Evolutionary conservation across 1,140 invertebrate species (phyloP).

Genomic region (Drosophila nannoptera): DNA sequence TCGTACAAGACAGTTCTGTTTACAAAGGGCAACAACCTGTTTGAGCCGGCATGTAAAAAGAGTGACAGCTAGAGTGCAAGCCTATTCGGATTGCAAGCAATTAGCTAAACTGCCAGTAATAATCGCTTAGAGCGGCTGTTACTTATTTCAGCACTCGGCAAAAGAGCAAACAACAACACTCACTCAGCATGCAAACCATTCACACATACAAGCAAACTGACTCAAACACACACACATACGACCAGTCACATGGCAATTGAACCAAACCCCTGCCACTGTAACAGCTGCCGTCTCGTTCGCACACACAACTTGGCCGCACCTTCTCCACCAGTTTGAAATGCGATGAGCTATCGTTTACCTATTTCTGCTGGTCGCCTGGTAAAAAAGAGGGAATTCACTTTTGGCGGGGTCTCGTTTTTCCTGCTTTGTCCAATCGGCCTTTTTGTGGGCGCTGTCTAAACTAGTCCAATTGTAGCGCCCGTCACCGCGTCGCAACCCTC

Average conservation of each 20-base stretch:
- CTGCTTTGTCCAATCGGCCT: slow-evolving; percentile 76
- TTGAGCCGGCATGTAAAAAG: slow-evolving; percentile 11
- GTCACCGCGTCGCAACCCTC: slow-evolving; percentile 63
- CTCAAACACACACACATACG: slow-evolving; percentile 37
- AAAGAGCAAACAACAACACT: slow-evolving; percentile 36
- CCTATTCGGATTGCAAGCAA: not conserved
- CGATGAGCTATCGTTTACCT: slow-evolving; percentile 35
- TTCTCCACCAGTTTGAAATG: slow-evolving; percentile 57
- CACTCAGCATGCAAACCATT: slow-evolving; percentile 6
- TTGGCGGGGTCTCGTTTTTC: slow-evolving; percentile 79
- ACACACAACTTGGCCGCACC: slow-evolving; percentile 34
- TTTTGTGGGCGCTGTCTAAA: slow-evolving; percentile 75
- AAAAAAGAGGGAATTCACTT: slow-evolving; percentile 80
- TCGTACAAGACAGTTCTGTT: not conserved
- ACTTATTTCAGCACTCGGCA: slow-evolving; percentile 12
- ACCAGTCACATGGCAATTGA: slow-evolving; percentile 65
- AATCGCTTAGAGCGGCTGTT: slow-evolving; percentile 18
- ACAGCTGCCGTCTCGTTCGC: slow-evolving; percentile 49
- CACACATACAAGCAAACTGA: slow-evolving; percentile 14
- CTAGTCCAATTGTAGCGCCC: slow-evolving; percentile 51
- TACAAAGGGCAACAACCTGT: slow-evolving; percentile 29
- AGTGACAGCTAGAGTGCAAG: slow-evolving; percentile 4
- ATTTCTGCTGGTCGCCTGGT: slow-evolving; percentile 67
- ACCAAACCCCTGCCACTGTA: slow-evolving; percentile 67
- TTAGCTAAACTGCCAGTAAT: slow-evolving; percentile 23